These are phyloP conservation scores for Diploscapter pachys DNA, from an alignment of 1,140 invertebrate species.

Conservation along the genomic window DNA sequence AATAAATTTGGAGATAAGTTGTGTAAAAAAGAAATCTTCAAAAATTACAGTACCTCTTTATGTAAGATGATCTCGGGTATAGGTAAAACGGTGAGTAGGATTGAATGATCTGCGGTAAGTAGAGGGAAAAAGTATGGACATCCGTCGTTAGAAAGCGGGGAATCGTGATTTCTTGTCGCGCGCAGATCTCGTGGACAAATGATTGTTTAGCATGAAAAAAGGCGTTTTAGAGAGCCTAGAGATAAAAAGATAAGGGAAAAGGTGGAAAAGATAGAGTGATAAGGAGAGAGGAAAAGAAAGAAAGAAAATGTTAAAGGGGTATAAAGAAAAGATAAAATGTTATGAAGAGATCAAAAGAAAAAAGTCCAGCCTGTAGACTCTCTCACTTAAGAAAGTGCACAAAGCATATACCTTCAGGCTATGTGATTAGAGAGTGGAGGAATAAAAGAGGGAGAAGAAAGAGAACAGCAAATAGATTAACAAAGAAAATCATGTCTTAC, in stretches of 20 bases:
- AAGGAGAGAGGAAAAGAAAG: neutral
- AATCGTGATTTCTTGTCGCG: too few relatives aligned
- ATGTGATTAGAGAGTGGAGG: slow-evolving; percentile 7
- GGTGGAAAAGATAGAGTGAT: neutral
- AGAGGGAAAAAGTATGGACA: too few relatives aligned
- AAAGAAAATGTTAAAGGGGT: neutral
- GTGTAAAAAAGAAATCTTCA: neutral
- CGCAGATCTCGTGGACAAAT: neutral
- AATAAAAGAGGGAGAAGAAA: neutral
- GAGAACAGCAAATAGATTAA: slow-evolving; percentile 10
- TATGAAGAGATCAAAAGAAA: slow-evolving; percentile 1
- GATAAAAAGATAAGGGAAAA: neutral
- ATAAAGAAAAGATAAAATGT: slow-evolving; percentile 1
- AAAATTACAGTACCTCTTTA: neutral
- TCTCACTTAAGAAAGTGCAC: slow-evolving; percentile 7
- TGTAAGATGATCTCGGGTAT: slow-evolving; percentile 6
- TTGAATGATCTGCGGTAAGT: neutral
- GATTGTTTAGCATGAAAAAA: neutral
- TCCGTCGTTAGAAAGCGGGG: too few relatives aligned
- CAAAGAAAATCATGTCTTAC: neutral
- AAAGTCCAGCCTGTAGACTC: neutral
- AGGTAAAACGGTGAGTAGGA: neutral
- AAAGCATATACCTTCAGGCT: neutral
- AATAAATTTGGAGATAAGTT: neutral
- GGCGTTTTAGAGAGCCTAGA: slow-evolving; percentile 2